Evolutionary conservation across 2,888 invertebrate species (phyloP).

Genomic region (Cosmia pyralina): DNA sequence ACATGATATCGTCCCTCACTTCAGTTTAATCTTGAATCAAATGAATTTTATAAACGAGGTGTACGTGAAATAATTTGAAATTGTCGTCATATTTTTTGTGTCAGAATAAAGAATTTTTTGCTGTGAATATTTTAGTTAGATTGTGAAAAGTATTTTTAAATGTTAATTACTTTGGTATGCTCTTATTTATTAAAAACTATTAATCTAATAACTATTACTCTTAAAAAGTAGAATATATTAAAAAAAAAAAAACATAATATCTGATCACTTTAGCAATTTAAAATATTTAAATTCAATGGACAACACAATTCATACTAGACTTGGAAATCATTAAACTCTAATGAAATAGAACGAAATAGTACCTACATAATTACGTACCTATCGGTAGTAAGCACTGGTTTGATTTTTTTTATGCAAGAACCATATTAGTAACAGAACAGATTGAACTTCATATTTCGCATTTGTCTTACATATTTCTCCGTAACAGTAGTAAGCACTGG

Average conservation of each 20-base stretch:
- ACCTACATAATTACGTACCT: neutral
- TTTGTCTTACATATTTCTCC: conserved; percentile 63
- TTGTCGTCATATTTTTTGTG: conserved; percentile 44
- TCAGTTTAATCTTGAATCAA: conserved; percentile 66
- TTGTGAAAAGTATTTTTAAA: neutral
- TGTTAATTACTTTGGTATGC: neutral
- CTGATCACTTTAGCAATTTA: neutral
- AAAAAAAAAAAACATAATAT: neutral
- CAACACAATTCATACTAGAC: too few species aligned
- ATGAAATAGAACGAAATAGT: neutral
- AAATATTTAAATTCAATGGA: neutral
- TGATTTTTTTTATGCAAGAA: neutral
- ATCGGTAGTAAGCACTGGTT: neutral
- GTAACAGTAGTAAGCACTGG: conserved; percentile 60
- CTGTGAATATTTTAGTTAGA: conserved; percentile 10
- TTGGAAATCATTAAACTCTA: neutral
- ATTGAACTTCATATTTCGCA: conserved; percentile 62
- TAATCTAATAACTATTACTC: neutral
- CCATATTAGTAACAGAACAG: conserved; percentile 6
- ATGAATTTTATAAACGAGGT: conserved; percentile 63
- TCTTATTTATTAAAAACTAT: neutral
- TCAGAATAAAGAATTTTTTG: conserved; percentile 16
- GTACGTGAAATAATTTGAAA: conserved; percentile 68
- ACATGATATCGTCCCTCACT: conserved; percentile 58
- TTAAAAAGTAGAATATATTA: neutral